These are phyloP conservation scores for Tupaia tana DNA, from an alignment of 2,113 vertebrate species.

Conservation along the genomic window DNA sequence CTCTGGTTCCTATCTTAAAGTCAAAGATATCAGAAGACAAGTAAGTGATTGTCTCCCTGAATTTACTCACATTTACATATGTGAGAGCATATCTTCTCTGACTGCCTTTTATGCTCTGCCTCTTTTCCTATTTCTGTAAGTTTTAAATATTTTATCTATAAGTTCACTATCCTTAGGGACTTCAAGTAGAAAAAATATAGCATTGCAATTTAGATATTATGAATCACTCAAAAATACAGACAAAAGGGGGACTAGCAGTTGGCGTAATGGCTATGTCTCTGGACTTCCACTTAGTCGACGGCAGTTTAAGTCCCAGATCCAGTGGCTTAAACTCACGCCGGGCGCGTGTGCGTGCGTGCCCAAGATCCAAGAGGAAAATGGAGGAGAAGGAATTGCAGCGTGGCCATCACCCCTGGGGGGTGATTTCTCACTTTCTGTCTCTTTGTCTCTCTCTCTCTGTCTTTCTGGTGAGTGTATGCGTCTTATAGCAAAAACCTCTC, in stretches of 20 bases:
- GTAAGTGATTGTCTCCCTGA: background rate
- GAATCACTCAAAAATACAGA: background rate
- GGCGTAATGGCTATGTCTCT: too few species aligned
- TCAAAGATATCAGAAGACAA: background rate
- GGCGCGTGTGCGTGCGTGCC: too few species aligned
- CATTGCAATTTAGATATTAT: background rate
- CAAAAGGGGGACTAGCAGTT: background rate
- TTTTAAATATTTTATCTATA: conserved; percentile 24
- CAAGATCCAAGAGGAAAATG: too few species aligned
- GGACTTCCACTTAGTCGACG: too few species aligned
- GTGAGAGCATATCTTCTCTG: background rate
- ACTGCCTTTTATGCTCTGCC: background rate
- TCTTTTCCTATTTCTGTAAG: background rate
- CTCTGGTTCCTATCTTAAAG: background rate
- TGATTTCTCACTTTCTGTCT: too few species aligned
- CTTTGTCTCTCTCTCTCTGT: too few species aligned
- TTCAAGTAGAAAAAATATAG: background rate
- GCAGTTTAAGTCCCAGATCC: too few species aligned
- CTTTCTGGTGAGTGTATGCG: too few species aligned
- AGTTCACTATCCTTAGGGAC: background rate
- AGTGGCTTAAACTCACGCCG: too few species aligned
- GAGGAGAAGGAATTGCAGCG: too few species aligned
- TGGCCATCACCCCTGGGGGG: too few species aligned
- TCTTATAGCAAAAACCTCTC: too few species aligned
- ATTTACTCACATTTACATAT: background rate